Percentiles rank a stretch among this genome's conserved stretches.
phyloP scores from a whole-genome alignment of 2,113 vertebrate species.

The Pelmatolapia mariae region DNA sequence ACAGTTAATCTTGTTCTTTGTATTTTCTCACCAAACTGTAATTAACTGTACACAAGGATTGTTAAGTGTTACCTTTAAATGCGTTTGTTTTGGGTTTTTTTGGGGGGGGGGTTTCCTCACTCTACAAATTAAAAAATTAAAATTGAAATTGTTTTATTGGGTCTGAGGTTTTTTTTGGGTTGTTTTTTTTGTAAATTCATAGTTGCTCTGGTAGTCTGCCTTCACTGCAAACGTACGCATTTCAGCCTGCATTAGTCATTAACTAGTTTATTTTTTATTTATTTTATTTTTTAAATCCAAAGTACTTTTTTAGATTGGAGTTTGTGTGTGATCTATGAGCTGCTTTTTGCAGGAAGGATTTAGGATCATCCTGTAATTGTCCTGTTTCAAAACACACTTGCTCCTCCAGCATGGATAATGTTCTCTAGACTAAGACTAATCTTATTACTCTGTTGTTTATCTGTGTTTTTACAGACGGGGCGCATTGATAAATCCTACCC shows the following conservation, averaged over 20 bases:
- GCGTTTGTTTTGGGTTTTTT: not conserved
- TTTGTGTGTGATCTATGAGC: not conserved
- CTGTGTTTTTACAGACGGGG: conserved; percentile 76
- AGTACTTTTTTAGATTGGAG: not conserved
- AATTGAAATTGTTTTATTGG: not conserved
- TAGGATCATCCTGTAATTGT: conserved; percentile 9
- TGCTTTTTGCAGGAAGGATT: conserved; percentile 5
- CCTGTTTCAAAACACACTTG: conserved; percentile 11
- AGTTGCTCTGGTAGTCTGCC: not conserved
- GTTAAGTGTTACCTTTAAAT: not conserved
- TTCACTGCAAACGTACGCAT: not conserved
- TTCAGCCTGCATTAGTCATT: not conserved
- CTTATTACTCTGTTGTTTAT: conserved; percentile 20
- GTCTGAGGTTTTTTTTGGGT: not conserved
- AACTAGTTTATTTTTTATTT: not conserved
- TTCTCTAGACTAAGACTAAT: conserved; percentile 22
- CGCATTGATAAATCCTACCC: conserved; percentile 96
- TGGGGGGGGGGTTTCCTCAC: not conserved
- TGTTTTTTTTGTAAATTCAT: not conserved
- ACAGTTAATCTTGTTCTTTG: not conserved
- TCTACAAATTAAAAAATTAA: not conserved
- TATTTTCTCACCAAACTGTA: not conserved
- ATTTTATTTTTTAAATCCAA: not conserved
- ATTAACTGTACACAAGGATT: not conserved
- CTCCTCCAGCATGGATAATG: not conserved